Base-by-base conservation (phyloP, 1,140 invertebrate genomes). In the Cydia splendana region DNA sequence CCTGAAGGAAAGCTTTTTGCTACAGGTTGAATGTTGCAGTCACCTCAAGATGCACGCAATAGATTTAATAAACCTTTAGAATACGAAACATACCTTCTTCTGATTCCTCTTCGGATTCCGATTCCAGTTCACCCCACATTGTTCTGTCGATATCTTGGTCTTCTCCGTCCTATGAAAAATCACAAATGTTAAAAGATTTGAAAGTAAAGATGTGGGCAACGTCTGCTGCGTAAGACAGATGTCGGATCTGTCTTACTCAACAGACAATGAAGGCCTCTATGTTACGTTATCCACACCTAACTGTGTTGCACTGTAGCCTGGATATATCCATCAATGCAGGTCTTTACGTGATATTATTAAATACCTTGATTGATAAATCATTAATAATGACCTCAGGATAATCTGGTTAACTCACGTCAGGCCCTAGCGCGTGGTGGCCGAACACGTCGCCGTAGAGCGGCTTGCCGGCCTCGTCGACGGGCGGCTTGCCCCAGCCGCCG, bases 371-470 rank as follows among this genome's bases (percentile, higher is more conserved):
- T 34, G 30, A 34, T 34, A 24, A 24, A 24, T n/a, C n/a, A n/a
- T n/a, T 24, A 24, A 24, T 24, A 38, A 38, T 38, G 34, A 38
- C 7, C 34, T 38, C 30, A 6, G 4, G 4, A 34, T 34, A 34
- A 5, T 34, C 30, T 34, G 30, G 2, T 34, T 0, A 34, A 34
- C 94, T 94, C 83, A 96, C 96, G 88, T 96, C 95, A 65, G 95
- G 93, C 71, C 95, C 95, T 48, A 88, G 91, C 69, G 93, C 91
- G 81, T 95, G 95, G 42, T 95, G 95, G 45, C 99, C 99, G 91
- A 99, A 99, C 0, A 99, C 99, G 94, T 99, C 99, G 9, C 99
- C 99, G 92, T 99, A 99, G 0, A 99, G 93, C 0, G 99, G 99
- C 91, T 98, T 97, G 18, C 99, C 99, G 81, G 96, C 96, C 93